Percentiles rank a stretch among this genome's conserved stretches.
These are phyloP conservation scores for Sparidentex hasta DNA, from an alignment of 2,797 vertebrate species.

Conservation along the genomic window DNA sequence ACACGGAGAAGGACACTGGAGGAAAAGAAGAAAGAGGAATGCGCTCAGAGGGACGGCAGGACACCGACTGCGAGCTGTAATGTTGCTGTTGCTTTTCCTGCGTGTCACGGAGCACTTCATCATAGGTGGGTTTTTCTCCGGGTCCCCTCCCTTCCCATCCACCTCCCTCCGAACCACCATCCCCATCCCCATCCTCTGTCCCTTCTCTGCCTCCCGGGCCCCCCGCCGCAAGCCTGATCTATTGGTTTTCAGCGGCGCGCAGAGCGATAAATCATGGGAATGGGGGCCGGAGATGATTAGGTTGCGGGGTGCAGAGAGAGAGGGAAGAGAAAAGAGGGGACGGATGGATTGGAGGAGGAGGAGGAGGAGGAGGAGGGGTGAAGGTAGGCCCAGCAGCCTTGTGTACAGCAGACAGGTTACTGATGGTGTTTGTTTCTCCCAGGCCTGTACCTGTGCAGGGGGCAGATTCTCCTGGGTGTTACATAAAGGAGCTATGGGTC, in stretches of 20 bases:
- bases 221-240: conserved; percentile 91
- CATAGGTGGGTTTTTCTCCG: conserved; percentile 89
- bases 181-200: conserved; percentile 83
- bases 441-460: conserved; percentile 81
- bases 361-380: conserved; percentile 41
- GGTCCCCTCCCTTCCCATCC: conserved; percentile 74
- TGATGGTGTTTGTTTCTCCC: conserved; percentile 91
- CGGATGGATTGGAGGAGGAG: conserved; percentile 60
- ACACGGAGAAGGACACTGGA: conserved; percentile 50
- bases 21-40: conserved; percentile 61
- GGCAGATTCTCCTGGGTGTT: conserved; percentile 82
- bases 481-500: conserved; percentile 81
- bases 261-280: conserved; percentile 97
- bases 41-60: conserved; percentile 67
- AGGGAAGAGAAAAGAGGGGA: conserved; percentile 60
- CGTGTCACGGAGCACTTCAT: conserved; percentile 90
- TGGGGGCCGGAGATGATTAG: conserved; percentile 91
- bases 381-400: conserved; percentile 69
- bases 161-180: conserved; percentile 61
- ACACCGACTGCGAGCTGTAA: conserved; percentile 76
- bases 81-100: conserved; percentile 74
- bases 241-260: conserved; percentile 90
- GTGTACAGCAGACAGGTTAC: conserved; percentile 91
- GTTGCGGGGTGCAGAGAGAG: conserved; percentile 79
- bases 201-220: conserved; percentile 79